Base-by-base conservation (phyloP, 2,888 invertebrate genomes). In the Stramonita haemastoma region DNA sequence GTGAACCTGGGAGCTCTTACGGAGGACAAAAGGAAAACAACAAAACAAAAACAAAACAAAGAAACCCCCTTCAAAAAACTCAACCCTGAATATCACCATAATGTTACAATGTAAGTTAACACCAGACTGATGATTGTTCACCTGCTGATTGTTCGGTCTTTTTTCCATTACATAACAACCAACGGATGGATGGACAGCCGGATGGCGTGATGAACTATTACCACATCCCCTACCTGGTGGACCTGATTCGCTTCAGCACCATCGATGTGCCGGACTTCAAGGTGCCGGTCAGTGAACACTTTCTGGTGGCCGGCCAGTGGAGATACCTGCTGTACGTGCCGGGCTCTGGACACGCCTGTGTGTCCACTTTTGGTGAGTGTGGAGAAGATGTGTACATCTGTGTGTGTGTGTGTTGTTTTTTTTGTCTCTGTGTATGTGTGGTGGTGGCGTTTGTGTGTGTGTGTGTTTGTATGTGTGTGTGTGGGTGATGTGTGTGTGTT, bases 241-340 rank as follows among this genome's bases (percentile, higher is more conserved):
- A 99, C 97, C 97, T 99, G 90, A 98, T 98, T 92, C 98, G 98
- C 96, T 94, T 93, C 83, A 95, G 94, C 22, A 95, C 98, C 0
- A 98, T 98, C 96, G 97, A 98, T 88, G 98, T 99, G 96, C 98
- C 99, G 94, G 98, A 99, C 96, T 97, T 99, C 97, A 98, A 99
- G 96, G 98, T 99, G 0, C 98, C 98, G 96, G 97, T 99, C 13
- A 98, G 99, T 0, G 99, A 99, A 96, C 98, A 0, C 98, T 99
- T 95, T 4, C 97, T 98, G 90, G 98, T 99, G 92, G 98, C 99
- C 0, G 98, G 99, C 96, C 98, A 98, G 93, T 89, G 90, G 83
- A 98, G 98, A 91, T 97, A 98, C 94, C 97, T 98, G 93, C 98
- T 98, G 96, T 99, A 98, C 96, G 98, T 99, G 87, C 99, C 98